Percentiles rank a stretch among this genome's conserved stretches.
Conservation (phyloP, 1,140 invertebrate species). For the Drosophila yakuba region DNA sequence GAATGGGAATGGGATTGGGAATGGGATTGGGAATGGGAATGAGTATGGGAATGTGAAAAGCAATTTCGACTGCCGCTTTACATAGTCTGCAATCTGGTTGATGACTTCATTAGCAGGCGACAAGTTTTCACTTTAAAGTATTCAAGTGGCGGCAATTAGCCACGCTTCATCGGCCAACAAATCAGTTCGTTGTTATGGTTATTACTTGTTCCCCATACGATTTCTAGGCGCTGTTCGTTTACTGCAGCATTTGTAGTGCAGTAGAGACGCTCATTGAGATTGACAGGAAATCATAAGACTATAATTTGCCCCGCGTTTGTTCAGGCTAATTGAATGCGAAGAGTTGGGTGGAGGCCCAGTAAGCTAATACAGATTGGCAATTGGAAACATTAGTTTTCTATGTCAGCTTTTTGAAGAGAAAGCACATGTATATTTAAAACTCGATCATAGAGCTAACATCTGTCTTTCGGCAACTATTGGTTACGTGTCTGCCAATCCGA, state of each 20-base stretch:
- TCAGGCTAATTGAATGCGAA: constrained; percentile 58
- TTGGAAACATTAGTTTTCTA: constrained; percentile 1
- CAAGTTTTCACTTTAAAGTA: constrained; percentile 55
- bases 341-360: background rate
- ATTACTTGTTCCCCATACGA: constrained; percentile 24
- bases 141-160: constrained; percentile 68
- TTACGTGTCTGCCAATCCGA: background rate
- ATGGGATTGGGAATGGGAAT: background rate
- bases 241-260: constrained; percentile 22
- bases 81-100: constrained; percentile 38
- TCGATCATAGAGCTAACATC: constrained; percentile 18
- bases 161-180: constrained; percentile 69
- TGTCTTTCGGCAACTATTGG: background rate
- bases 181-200: constrained; percentile 59
- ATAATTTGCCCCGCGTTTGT: constrained; percentile 56
- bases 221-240: constrained; percentile 1
- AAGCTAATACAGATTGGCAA: constrained; percentile 18
- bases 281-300: constrained; percentile 79
- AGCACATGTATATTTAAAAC: constrained; percentile 1
- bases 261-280: constrained; percentile 64
- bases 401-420: background rate
- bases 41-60: background rate
- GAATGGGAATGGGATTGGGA: background rate
- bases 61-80: constrained; percentile 13
- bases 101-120: constrained; percentile 77